Evolutionary conservation across 2,888 invertebrate species (phyloP).

Genomic region (Lycocerus yunnanus): DNA sequence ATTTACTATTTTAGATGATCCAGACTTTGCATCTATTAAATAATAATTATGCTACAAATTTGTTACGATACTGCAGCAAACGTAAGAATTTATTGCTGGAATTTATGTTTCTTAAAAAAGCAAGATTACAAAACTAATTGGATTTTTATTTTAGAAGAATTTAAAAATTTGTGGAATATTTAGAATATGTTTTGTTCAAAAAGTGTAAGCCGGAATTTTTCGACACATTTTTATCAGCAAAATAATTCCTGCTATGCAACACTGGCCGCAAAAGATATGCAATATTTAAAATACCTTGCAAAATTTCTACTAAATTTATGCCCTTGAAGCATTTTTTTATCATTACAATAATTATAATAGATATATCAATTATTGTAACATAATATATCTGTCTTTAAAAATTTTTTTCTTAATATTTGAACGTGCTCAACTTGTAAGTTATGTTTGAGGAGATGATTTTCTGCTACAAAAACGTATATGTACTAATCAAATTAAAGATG

Average conservation of each 20-base stretch:
- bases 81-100: neutral
- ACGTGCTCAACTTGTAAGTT: neutral
- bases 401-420: neutral
- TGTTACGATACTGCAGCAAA: neutral
- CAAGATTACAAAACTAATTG: neutral
- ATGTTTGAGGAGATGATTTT: neutral
- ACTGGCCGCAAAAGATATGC: neutral
- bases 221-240: neutral
- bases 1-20: neutral
- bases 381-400: too few relatives aligned
- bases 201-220: neutral
- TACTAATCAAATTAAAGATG: neutral
- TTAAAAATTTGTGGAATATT: neutral
- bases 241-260: neutral
- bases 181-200: neutral
- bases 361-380: too few relatives aligned
- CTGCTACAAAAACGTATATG: neutral
- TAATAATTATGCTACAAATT: neutral
- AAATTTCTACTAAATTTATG: too few relatives aligned
- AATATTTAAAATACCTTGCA: neutral
- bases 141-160: neutral
- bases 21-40: neutral
- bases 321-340: too few relatives aligned
- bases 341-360: too few relatives aligned
- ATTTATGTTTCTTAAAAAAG: neutral